phyloP scores from a whole-genome alignment of 2,888 invertebrate genomes.

The Dromius quadrimaculatus region DNA sequence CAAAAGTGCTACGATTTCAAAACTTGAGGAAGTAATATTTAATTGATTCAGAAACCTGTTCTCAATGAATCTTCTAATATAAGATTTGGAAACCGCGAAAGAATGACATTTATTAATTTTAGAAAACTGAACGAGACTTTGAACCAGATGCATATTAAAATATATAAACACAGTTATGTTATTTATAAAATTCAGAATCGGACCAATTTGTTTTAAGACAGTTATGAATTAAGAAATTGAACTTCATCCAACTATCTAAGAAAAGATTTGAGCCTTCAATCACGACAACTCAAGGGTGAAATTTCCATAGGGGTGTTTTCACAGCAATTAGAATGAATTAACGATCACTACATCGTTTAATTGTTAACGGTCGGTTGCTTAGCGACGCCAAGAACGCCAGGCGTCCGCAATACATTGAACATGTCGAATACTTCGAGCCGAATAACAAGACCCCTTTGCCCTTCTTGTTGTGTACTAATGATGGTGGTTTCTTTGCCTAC shows the following conservation, averaged over 20 bases:
- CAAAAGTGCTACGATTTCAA: too few relatives aligned
- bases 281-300: background rate
- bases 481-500: slow-evolving; percentile 31
- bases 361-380: slow-evolving; percentile 24
- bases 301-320: background rate
- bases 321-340: slow-evolving; percentile 3
- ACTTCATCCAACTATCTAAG: background rate
- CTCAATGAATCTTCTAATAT: too few relatives aligned
- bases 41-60: too few relatives aligned
- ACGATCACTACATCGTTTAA: slow-evolving; percentile 8
- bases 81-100: too few relatives aligned
- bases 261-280: background rate
- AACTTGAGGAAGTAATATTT: too few relatives aligned
- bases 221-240: background rate
- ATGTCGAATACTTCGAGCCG: slow-evolving; percentile 1
- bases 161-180: too few relatives aligned
- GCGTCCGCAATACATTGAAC: slow-evolving; percentile 1
- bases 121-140: too few relatives aligned
- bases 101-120: too few relatives aligned
- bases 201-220: background rate
- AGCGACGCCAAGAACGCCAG: slow-evolving; percentile 8
- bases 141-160: too few relatives aligned
- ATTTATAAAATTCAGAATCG: background rate
- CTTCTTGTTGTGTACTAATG: background rate
- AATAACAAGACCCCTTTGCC: background rate